These are phyloP conservation scores for Drosophila macrospina DNA, from an alignment of 2,888 invertebrate species.

Conservation along the genomic window DNA sequence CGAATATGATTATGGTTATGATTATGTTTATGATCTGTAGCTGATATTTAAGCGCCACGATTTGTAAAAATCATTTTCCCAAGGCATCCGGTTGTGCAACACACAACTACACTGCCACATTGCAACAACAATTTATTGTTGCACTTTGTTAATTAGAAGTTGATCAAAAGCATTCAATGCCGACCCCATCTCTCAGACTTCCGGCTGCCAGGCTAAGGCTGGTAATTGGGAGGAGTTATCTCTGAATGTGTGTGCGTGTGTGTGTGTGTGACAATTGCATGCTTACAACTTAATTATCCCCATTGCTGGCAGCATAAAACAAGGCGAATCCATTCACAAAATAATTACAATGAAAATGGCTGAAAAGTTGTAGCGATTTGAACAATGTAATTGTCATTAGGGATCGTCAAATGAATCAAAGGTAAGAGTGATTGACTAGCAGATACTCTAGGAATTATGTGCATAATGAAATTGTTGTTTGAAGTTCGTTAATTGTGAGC, in stretches of 20 bases:
- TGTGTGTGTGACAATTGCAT: constrained; percentile 26
- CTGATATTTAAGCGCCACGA: constrained; percentile 66
- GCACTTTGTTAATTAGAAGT: constrained; percentile 57
- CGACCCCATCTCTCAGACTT: constrained; percentile 51
- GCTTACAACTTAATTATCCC: constrained; percentile 32
- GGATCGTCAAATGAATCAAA: constrained; percentile 50
- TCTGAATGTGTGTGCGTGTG: neutral
- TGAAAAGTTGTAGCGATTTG: constrained; percentile 73
- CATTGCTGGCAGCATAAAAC: constrained; percentile 25
- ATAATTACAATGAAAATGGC: constrained; percentile 66
- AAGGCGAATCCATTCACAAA: constrained; percentile 4
- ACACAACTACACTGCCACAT: constrained; percentile 5
- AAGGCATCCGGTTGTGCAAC: constrained; percentile 60
- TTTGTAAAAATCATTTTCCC: constrained; percentile 58
- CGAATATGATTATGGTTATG: constrained; percentile 39
- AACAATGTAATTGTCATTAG: constrained; percentile 72
- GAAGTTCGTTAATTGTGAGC: no score
- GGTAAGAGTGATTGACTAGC: neutral
- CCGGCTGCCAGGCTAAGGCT: constrained; percentile 41
- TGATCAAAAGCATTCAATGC: constrained; percentile 63
- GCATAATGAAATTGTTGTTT: neutral
- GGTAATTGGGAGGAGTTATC: constrained; percentile 59
- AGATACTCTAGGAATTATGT: neutral
- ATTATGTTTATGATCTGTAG: constrained; percentile 54
- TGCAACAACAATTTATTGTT: constrained; percentile 32